These are phyloP conservation scores for Spermophilus dauricus DNA, from an alignment of 2,113 vertebrate species.

Conservation along the genomic window DNA sequence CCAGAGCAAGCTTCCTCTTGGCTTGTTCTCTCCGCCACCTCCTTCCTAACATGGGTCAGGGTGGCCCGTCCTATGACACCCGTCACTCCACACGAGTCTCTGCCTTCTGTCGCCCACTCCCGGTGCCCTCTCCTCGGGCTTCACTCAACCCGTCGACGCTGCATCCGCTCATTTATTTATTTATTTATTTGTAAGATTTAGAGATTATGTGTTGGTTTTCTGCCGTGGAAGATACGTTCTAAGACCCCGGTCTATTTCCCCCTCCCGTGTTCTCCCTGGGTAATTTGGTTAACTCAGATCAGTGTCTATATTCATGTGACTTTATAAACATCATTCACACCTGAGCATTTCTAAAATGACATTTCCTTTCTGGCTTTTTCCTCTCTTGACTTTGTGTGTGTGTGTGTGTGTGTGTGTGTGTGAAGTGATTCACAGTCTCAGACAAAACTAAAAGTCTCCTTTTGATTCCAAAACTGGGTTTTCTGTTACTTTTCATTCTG, in stretches of 20 bases:
- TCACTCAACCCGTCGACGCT: background rate
- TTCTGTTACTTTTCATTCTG: background rate
- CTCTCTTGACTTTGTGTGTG: background rate
- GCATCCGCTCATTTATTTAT: no score
- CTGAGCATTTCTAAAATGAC: background rate
- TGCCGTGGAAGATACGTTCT: background rate
- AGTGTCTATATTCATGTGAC: background rate
- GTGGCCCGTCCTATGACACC: no score
- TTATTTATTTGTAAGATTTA: background rate
- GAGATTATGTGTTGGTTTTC: background rate
- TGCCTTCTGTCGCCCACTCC: background rate
- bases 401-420: background rate
- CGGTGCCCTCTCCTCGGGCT: background rate
- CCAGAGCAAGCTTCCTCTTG: no score
- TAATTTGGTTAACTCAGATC: background rate
- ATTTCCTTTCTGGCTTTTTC: background rate
- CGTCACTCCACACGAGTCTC: fast-evolving
- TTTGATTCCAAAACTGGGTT: background rate
- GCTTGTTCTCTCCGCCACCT: background rate
- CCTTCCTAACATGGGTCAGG: background rate
- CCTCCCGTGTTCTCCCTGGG: background rate
- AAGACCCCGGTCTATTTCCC: background rate
- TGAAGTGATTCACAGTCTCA: background rate
- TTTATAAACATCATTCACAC: background rate
- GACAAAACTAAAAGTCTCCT: background rate